A percentile compares a stretch with the other conserved stretches of the same genome.
phyloP scores from a whole-genome alignment of 2,797 vertebrate species.

The Pteropus rufus region DNA sequence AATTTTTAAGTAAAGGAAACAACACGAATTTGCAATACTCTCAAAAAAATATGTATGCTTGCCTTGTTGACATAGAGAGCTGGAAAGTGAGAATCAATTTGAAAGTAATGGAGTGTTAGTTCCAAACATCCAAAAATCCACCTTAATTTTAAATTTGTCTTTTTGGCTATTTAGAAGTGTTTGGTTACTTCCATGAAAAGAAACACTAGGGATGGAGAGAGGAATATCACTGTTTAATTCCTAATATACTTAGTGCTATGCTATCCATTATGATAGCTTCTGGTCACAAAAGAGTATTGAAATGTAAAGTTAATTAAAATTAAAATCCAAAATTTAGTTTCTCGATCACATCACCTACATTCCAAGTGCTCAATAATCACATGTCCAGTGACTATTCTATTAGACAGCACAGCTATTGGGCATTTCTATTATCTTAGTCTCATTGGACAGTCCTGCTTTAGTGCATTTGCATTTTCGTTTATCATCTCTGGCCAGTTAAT shows the following conservation, averaged over 20 bases:
- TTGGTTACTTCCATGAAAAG: not conserved
- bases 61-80: not conserved
- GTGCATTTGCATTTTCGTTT: not conserved
- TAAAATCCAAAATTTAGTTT: not conserved
- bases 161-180: not conserved
- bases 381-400: not conserved
- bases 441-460: not conserved
- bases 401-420: not conserved
- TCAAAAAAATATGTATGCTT: not conserved
- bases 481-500: not conserved
- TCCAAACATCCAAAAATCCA: not conserved
- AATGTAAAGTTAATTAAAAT: not conserved
- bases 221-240: not conserved
- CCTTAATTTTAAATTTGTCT: not conserved
- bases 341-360: not conserved
- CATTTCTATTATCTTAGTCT: not conserved
- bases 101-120: not conserved
- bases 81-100: not conserved
- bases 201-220: not conserved
- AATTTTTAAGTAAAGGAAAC: not conserved
- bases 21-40: not conserved
- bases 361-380: rapidly evolving
- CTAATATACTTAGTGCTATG: not conserved
- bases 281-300: not conserved
- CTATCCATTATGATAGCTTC: not conserved